phyloP scores from a whole-genome alignment of 1,140 invertebrate genomes.

The Zaprionus nigranus region DNA sequence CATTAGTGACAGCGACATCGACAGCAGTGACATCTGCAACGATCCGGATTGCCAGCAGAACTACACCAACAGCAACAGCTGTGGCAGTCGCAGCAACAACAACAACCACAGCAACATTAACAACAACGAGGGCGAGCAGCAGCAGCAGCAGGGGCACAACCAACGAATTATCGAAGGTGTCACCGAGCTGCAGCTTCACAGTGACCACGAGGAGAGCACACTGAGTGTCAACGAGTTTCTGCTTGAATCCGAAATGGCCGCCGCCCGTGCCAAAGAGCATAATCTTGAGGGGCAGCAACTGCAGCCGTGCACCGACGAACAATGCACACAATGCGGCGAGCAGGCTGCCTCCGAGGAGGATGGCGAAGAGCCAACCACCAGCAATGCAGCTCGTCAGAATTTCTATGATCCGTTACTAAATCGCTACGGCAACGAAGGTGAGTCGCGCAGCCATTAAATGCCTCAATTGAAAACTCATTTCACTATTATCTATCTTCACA shows the following conservation, averaged over 20 bases:
- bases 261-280: conserved; percentile 47
- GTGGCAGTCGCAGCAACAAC: conserved; percentile 41
- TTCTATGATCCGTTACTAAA: conserved; percentile 73
- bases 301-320: conserved; percentile 55
- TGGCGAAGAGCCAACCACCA: conserved; percentile 66
- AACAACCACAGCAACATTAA: conserved; percentile 38
- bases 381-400: conserved; percentile 61
- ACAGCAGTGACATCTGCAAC: conserved; percentile 63
- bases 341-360: conserved; percentile 47
- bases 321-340: conserved; percentile 63
- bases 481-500: background rate
- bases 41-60: conserved; percentile 79
- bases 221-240: conserved; percentile 75
- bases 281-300: conserved; percentile 23
- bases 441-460: background rate
- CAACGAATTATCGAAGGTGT: conserved; percentile 58
- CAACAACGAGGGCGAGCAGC: conserved; percentile 30
- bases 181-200: conserved; percentile 59
- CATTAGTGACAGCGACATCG: conserved; percentile 36
- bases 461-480: background rate
- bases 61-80: conserved; percentile 51
- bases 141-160: conserved; percentile 21
- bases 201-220: conserved; percentile 59
- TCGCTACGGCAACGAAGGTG: conserved; percentile 63
- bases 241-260: conserved; percentile 69